These are phyloP conservation scores for Drosophila biarmipes DNA, from an alignment of 1,140 invertebrate genomes.

Conservation along the genomic window DNA sequence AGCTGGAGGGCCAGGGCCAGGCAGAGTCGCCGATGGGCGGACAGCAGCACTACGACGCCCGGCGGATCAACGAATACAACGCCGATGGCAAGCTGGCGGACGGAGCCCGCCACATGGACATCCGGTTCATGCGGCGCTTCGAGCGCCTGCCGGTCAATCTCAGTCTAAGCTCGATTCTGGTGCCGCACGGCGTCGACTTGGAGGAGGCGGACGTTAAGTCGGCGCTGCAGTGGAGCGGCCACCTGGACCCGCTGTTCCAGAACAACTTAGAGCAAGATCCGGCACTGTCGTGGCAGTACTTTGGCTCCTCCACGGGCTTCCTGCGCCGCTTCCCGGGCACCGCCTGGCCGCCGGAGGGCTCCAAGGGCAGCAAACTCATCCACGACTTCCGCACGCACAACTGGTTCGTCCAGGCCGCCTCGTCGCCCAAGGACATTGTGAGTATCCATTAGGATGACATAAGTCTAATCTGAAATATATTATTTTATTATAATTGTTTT, in stretches of 20 bases:
- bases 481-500: too few relatives aligned
- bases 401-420: constrained; percentile 98
- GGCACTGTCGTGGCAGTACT: constrained; percentile 97
- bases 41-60: constrained; percentile 89
- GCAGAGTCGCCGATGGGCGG: constrained; percentile 50
- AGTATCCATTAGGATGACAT: constrained; percentile 4
- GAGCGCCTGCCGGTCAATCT: constrained; percentile 94
- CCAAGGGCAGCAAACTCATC: constrained; percentile 88
- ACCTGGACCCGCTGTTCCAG: constrained; percentile 94
- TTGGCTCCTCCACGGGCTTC: constrained; percentile 96
- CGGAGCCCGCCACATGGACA: constrained; percentile 88
- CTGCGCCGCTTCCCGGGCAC: constrained; percentile 96
- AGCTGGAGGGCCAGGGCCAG: constrained; percentile 80
- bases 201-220: constrained; percentile 92
- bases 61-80: constrained; percentile 89
- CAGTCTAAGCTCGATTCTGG: constrained; percentile 93
- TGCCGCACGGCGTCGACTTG: constrained; percentile 92
- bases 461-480: neutral
- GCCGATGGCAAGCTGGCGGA: constrained; percentile 89
- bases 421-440: constrained; percentile 97
- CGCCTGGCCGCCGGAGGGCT: constrained; percentile 89
- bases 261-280: constrained; percentile 97
- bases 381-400: constrained; percentile 94
- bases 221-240: constrained; percentile 96
- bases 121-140: constrained; percentile 90